A percentile compares a stretch with the other conserved stretches of the same genome.
These are phyloP conservation scores for Phortica variegata DNA, from an alignment of 1,140 invertebrate species.

Conservation along the genomic window DNA sequence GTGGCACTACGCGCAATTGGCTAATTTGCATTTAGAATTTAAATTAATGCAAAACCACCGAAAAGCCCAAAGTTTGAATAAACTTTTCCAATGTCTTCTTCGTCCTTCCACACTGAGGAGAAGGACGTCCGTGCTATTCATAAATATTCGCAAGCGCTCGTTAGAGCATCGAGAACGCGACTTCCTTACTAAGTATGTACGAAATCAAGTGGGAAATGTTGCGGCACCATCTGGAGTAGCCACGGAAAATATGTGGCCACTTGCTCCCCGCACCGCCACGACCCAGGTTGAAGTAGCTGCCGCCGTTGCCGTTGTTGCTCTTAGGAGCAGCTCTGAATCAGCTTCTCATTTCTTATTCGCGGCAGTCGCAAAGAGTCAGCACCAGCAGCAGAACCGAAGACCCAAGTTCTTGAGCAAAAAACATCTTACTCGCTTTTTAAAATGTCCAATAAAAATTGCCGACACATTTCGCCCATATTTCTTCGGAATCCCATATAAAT, in stretches of 20 bases:
- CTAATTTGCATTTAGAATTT: constrained; percentile 57
- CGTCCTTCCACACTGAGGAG: constrained; percentile 1
- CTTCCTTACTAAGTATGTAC: constrained; percentile 53
- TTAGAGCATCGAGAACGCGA: constrained; percentile 45
- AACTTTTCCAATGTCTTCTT: constrained; percentile 31
- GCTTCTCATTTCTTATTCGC: constrained; percentile 50
- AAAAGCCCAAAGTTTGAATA: constrained; percentile 43
- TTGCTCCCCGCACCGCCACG: constrained; percentile 1
- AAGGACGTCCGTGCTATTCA: constrained; percentile 30
- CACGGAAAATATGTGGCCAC: constrained; percentile 42
- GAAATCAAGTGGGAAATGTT: constrained; percentile 50
- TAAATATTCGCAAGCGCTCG: constrained; percentile 54
- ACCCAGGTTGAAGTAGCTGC: not conserved
- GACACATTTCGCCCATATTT: constrained; percentile 58
- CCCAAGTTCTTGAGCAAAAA: too few species aligned
- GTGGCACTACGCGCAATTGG: constrained; percentile 52
- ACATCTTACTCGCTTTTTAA: constrained; percentile 58
- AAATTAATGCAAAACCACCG: constrained; percentile 55
- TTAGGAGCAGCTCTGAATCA: constrained; percentile 32
- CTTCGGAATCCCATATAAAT: constrained; percentile 58
- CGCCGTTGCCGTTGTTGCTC: constrained; percentile 1
- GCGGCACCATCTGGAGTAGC: constrained; percentile 32
- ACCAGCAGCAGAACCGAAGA: constrained; percentile 24
- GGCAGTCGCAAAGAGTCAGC: constrained; percentile 33
- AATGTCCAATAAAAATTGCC: constrained; percentile 59